These are phyloP conservation scores for Psephotus haematonotus DNA, from an alignment of 2,113 vertebrate genomes.

Conservation along the genomic window DNA sequence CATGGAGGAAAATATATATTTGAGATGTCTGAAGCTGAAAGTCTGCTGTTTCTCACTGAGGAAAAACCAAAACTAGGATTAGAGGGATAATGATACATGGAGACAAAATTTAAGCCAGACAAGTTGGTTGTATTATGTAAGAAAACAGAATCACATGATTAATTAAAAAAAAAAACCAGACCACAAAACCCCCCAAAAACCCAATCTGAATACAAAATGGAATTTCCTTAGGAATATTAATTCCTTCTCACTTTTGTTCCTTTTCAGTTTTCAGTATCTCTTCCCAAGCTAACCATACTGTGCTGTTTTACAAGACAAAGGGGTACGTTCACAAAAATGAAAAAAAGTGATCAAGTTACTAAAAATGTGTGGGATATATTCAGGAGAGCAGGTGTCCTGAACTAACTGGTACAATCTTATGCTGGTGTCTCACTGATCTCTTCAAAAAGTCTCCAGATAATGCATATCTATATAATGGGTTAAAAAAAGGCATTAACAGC, in stretches of 20 bases:
- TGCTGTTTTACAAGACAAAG: background rate
- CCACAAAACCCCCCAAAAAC: too few relatives aligned
- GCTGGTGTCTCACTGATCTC: background rate
- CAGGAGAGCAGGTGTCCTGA: background rate
- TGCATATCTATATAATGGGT: rapidly evolving
- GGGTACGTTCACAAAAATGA: background rate
- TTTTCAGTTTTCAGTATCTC: background rate
- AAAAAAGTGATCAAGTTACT: background rate
- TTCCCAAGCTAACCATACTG: background rate
- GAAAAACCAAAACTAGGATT: background rate
- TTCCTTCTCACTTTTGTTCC: background rate
- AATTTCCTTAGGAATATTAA: background rate
- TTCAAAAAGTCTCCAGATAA: background rate
- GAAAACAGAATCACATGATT: background rate
- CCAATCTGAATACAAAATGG: background rate
- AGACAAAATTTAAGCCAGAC: background rate
- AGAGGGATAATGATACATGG: background rate
- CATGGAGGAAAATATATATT: background rate
- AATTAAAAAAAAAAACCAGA: background rate
- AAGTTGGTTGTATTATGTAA: background rate
- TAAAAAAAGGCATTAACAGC: background rate
- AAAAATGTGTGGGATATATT: background rate
- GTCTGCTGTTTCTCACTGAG: background rate
- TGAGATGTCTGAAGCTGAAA: background rate
- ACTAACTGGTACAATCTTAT: background rate